Base-by-base conservation (phyloP, 2,888 invertebrate genomes). In the Monochamus alternatus region DNA sequence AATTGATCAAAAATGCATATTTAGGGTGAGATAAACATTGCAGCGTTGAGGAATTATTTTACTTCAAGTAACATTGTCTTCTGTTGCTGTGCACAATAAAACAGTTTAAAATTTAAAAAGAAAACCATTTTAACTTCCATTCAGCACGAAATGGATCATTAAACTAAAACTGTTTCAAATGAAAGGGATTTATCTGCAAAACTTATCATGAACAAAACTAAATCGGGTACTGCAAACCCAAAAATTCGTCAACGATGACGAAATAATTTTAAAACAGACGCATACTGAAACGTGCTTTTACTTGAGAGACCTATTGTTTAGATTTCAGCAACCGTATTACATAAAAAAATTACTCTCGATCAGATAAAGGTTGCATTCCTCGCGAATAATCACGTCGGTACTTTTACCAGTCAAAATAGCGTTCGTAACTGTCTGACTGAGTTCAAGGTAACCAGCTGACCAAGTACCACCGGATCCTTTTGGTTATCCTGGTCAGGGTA, bases 371-470 rank as follows among this genome's bases (percentile, higher is more conserved):
- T 38, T 12, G 10, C 43, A 14, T 60, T 69, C 31, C 43, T 60
- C 60, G 69, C 69, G 43, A 69, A 69, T 58, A 69, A 60, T 69
- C 44, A 14, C 58, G 38, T 38, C 44, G 51, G 59, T 44, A 60
- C 69, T 31, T 69, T 69, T 59, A 43, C 69, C 31, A 47, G 69
- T 47, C 60, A 43, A 60, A 69, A 69, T 69, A 69, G 30, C 32
- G 38, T 55, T 31, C 38, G 47, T 59, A 69, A 47, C 30, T 30
- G 64, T 65, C 31, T 5, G 51, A 8, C 8, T 22, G 44, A 47
- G 69, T 69, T 69, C 69, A 69, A 69, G 69, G 69, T 14, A 69
- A 47, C 47, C 38, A 43, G 47, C 60, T 58, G 59, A 60, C 68
- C 58, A 67, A 52, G 32, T 55, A 68, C 44, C 59, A 14, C 58